Evolutionary conservation across 92 coral and sea anemone species (phyloP), one percentile per base, ranked within the genome.

Genomic region (Zoanthus solanderi): DNA sequence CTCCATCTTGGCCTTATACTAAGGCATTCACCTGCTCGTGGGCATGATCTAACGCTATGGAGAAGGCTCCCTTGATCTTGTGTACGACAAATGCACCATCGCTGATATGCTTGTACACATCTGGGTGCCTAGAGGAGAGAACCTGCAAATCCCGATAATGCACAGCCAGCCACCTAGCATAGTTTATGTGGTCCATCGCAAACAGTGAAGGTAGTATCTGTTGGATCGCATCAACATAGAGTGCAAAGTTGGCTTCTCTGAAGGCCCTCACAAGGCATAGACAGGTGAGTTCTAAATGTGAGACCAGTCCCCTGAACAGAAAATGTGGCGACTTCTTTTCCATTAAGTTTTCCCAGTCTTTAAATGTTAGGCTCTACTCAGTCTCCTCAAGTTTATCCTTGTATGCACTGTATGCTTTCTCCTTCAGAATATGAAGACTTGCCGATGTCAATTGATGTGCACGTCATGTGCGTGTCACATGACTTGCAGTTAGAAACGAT

Each of bases 21-120:
- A 87, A 69, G 72, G 91, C 91, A 90, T 87, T 92, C 57, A 68
- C 89, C 88, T 89, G 96, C 88, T 93, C 91, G 84, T 91, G 93
- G 48, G 92, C 90, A 47, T 93, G 94, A 60, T 91, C 93, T 68
- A 92, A 79, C 57, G 93, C 91, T 68, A 90, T 87, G 76, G 95
- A 92, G 74, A 90, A 90, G 12, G 63, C 63, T 57, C 4, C 12
- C 14, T 15, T 7, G 63, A 12, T 57, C 63, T 57, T 93, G 89
- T 91, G 92, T 18, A 93, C 92, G 53, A 81, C 91, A 93, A 91
- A 88, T 74, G 88, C 85, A 57, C 96, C 96, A 84, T 91, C 83
- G 53, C 87, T 86, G 84, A 90, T 86, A 52, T 89, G 63, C 88
- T 68, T 87, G 83, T 72, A 87, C 16, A 87, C 78, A 50, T 79